A percentile compares a stretch with the other conserved stretches of the same genome.
Conservation (phyloP, 1,140 invertebrate species). For the Proctacanthus coquilletti region DNA sequence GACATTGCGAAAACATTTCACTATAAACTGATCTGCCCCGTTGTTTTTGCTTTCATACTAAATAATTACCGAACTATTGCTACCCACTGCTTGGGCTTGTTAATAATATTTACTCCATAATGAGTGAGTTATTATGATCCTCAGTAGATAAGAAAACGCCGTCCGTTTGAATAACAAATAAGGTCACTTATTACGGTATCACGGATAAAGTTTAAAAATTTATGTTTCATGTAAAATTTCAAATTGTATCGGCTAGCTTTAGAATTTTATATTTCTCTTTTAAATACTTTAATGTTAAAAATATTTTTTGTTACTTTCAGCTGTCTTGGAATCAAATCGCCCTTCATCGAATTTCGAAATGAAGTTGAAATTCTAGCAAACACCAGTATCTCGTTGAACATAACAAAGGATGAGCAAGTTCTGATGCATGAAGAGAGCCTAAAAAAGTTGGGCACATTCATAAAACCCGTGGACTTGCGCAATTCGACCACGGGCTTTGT, state of each 20-base stretch:
- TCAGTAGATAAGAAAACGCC: too few species aligned
- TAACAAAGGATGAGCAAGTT: slow-evolving; percentile 25
- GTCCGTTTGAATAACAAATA: too few species aligned
- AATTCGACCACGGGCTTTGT: slow-evolving; percentile 24
- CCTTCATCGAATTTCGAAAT: slow-evolving; percentile 25
- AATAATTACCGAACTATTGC: too few species aligned
- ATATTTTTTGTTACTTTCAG: too few species aligned
- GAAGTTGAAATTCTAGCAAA: slow-evolving; percentile 23
- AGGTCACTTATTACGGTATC: neutral
- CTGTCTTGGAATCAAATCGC: slow-evolving; percentile 23
- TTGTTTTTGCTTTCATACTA: too few species aligned
- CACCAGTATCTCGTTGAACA: slow-evolving; percentile 24
- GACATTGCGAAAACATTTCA: too few species aligned
- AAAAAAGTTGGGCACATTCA: slow-evolving; percentile 24
- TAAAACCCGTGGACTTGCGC: slow-evolving; percentile 24
- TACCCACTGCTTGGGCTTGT: too few species aligned
- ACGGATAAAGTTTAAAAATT: neutral
- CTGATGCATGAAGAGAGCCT: slow-evolving; percentile 25
- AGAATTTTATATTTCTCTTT: slow-evolving; percentile 5
- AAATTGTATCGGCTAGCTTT: slow-evolving; percentile 1
- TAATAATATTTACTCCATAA: too few species aligned
- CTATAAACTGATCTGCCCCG: too few species aligned
- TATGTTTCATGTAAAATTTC: neutral
- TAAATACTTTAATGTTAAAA: neutral
- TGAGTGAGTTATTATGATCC: too few species aligned